Base-by-base conservation (phyloP, 2,797 vertebrate genomes). In the Gobio occitaniae region DNA sequence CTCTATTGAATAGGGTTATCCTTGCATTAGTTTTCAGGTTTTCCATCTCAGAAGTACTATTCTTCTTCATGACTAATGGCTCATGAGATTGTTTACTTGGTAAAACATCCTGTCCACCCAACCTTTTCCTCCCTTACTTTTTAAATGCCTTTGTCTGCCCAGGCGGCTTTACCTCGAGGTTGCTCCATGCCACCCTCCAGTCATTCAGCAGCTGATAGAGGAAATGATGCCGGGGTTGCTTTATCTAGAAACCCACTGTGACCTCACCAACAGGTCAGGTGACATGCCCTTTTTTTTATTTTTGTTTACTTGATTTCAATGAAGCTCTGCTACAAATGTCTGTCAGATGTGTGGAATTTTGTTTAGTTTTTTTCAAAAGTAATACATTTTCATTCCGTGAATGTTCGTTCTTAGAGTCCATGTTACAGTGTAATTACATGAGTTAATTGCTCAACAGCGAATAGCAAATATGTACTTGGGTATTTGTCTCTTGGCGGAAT, bases 151-250 rank as follows among this genome's bases (percentile, higher is more conserved):
- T 72, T 89, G 78, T 68, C 36, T 86, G 29, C 29, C 16, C 92
- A 99, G 98, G 19, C 96, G 93, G 4, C 66, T 98, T 85, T 99
- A 97, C 94, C 93, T 99, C 87, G 98, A 99, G 91, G 97, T 98
- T 83, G 97, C 99, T 84, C 96, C 97, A 69, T 95, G 96, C 36
- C 98, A 99, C 83, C 97, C 97, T 17, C 80, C 89, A 13, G 94
- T 97, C 86, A 92, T 99, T 71, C 90, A 84, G 41, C 89, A 63
- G 47, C 97, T 97, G 96, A 94, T 96, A 69, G 92, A 94, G 89
- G 91, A 87, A 11, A 93, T 93, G 3, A 86, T 91, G 66, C 86
- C 93, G 21, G 80, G 63, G 3, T 94, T 98, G 10, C 56, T 78
- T 75, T 96, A 97, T 3, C 63, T 70, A 84, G 93, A 95, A 29